phyloP scores from a whole-genome alignment of 2,888 invertebrate species.

The Chymomyza procnemis region DNA sequence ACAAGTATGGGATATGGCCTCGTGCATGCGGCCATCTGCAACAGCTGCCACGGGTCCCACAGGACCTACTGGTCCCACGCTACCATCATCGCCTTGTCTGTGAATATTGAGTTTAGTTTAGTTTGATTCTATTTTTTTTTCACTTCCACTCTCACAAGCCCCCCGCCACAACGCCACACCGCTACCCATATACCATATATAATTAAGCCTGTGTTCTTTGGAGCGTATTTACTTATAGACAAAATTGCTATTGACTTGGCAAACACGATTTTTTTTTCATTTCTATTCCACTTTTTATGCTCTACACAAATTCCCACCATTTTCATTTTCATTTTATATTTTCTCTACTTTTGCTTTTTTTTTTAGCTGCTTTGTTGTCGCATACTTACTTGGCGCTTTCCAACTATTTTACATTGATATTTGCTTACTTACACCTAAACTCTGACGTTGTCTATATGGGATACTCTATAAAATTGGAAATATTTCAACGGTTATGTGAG shows the following conservation, averaged over 20 bases:
- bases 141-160: too few relatives aligned
- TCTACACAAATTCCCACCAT: not conserved
- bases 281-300: not conserved
- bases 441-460: not conserved
- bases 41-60: slow-evolving; percentile 78
- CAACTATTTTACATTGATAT: not conserved
- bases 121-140: not conserved
- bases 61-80: slow-evolving; percentile 74
- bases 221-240: slow-evolving; percentile 22
- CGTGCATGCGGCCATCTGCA: slow-evolving; percentile 83
- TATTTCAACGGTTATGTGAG: not conserved
- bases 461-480: not conserved
- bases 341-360: not conserved
- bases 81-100: slow-evolving; percentile 77
- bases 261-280: slow-evolving; percentile 14
- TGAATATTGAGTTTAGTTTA: not conserved
- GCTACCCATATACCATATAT: not conserved
- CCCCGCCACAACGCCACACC: too few relatives aligned
- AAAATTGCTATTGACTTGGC: slow-evolving; percentile 29
- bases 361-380: not conserved
- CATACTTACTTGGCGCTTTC: not conserved
- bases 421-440: not conserved
- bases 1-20: slow-evolving; percentile 88
- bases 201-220: not conserved
- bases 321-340: not conserved